Conservation (phyloP, 2,113 vertebrate species). For the Toxotes chatareus region DNA sequence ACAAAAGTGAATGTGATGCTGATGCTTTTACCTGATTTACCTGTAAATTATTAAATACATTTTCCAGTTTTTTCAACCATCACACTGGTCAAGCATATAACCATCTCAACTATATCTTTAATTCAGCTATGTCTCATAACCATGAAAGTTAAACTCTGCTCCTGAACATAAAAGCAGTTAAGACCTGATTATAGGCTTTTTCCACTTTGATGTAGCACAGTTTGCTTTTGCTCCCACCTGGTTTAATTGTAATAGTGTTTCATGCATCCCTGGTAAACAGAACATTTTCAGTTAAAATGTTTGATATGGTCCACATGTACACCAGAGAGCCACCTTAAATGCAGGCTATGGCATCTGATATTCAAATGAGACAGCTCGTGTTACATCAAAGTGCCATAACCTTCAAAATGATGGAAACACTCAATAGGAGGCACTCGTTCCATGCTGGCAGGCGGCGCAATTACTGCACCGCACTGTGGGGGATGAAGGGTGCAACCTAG, state of each 20-base stretch:
- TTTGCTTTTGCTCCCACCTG: not conserved
- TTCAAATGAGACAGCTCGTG: conserved; percentile 57
- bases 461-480: conserved; percentile 60
- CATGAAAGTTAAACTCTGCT: not conserved
- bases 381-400: conserved; percentile 71
- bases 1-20: not conserved
- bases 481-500: conserved; percentile 57
- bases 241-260: conserved; percentile 9
- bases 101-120: not conserved
- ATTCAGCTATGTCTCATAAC: not conserved
- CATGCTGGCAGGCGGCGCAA: conserved; percentile 65
- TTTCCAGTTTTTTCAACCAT: not conserved
- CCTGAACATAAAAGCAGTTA: not conserved
- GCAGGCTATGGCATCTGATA: conserved; percentile 44
- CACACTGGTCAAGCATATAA: not conserved
- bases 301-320: conserved; percentile 18
- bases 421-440: conserved; percentile 63
- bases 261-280: not conserved
- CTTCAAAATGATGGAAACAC: conserved; percentile 75
- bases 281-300: conserved; percentile 20
- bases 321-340: conserved; percentile 50
- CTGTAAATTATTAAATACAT: not conserved
- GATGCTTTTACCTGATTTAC: not conserved
- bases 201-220: not conserved
- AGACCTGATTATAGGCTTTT: not conserved